phyloP scores from a whole-genome alignment of 2,797 vertebrate species.

The Mormyrus hasselquistii region DNA sequence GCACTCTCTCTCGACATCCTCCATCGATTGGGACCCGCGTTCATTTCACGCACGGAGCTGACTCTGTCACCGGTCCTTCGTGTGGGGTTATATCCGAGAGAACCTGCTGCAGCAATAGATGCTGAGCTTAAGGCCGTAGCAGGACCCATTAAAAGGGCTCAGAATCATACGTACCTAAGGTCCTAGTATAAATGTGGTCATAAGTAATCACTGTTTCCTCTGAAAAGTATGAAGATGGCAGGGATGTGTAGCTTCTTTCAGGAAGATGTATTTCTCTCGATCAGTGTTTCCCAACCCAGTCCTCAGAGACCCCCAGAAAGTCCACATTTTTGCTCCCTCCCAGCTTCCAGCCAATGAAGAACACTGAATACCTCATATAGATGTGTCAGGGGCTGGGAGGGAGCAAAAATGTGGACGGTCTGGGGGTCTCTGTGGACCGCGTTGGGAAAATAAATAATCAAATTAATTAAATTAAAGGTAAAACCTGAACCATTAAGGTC shows the following conservation, averaged over 20 bases:
- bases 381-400: neutral
- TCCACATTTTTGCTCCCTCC: neutral
- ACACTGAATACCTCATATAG: neutral
- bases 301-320: neutral
- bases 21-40: neutral
- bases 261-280: neutral
- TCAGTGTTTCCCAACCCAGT: neutral
- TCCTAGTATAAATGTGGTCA: neutral
- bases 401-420: neutral
- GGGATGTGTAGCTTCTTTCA: neutral
- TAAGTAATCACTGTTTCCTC: neutral
- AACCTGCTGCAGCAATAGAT: neutral
- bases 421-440: neutral
- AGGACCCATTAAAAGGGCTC: neutral
- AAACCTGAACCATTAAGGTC: neutral
- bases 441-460: neutral
- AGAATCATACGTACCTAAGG: neutral
- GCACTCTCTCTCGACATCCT: neutral
- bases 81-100: neutral
- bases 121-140: neutral
- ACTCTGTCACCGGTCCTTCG: neutral
- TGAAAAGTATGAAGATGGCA: neutral
- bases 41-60: neutral
- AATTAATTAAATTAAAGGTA: neutral
- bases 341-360: neutral